Percentiles rank a stretch among this genome's conserved stretches.
These are phyloP conservation scores for Tigriopus californicus DNA, from an alignment of 2,888 invertebrate species.

Conservation along the genomic window DNA sequence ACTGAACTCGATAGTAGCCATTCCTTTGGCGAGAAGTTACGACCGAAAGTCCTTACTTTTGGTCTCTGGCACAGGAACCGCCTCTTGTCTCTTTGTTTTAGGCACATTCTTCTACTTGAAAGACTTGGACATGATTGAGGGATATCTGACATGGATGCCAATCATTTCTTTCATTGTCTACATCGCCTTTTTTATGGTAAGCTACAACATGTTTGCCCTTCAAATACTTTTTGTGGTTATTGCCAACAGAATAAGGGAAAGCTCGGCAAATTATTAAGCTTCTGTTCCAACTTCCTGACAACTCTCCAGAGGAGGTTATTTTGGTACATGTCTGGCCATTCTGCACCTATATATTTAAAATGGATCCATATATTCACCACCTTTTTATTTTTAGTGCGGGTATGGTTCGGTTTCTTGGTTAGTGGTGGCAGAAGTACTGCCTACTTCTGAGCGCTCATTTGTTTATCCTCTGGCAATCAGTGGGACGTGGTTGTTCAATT, in stretches of 20 bases:
- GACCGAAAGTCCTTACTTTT: background rate
- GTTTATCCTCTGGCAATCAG: background rate
- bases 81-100: background rate
- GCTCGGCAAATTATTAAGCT: too few species aligned
- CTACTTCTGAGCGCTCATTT: background rate
- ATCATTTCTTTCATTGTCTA: background rate
- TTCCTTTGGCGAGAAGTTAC: background rate
- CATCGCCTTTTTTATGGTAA: conserved; percentile 12
- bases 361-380: background rate
- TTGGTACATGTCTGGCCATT: too few species aligned
- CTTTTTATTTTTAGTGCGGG: background rate
- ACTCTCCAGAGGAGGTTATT: too few species aligned
- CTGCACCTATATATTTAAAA: too few species aligned
- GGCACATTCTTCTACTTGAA: background rate
- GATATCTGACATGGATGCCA: background rate
- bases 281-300: too few species aligned
- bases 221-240: background rate
- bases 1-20: background rate
- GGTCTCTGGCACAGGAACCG: background rate
- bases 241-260: background rate
- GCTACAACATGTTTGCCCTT: too few species aligned
- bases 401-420: conserved; percentile 10
- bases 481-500: conserved; percentile 4
- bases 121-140: background rate
- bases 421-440: conserved; percentile 4